Evolutionary conservation across 2,888 invertebrate species (phyloP), one percentile per base, ranked within the genome.

Genomic region (Lutraria lutraria): DNA sequence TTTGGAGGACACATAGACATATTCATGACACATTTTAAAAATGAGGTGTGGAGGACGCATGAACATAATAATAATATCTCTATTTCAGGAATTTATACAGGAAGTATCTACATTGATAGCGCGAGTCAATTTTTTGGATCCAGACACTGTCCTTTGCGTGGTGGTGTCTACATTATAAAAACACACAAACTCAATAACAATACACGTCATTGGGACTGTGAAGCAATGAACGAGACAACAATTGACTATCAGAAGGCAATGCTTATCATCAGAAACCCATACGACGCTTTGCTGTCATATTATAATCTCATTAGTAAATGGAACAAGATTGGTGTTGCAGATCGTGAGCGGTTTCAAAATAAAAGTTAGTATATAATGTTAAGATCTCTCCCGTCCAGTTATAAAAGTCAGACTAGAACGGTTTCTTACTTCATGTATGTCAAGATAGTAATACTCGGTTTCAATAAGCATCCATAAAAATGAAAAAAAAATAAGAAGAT

Each of bases 21-120:
- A n/a, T n/a, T n/a, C n/a, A n/a, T n/a, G n/a, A 43, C 43, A 43
- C 43, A 43, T 43, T 43, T 43, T 2, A 4, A 43, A 43, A 43
- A 43, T 8, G 43, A 43, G 2, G 43, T 43, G 2, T 43, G 43
- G 13, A 56, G 12, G 19, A 12, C 19, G 21, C 19, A 60, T 19
- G 60, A 21, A 60, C 60, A 21, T 60, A 8, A 19, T 13, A 56
- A 56, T 56, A 2, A 15, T 56, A 56, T 21, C n/a, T 60, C 29
- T 25, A 25, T 56, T 56, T 56, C 56, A 82, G 82, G 82, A n/a
- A 4, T 82, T 16, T 31, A 82, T 56, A 82, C 82, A 12, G 82
- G 82, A 4, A 82, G 82, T 29, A 19, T 82, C 10, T 82, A 82
- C 82, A 29, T 29, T 29, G 82, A 82, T 31, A n/a, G 21, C 21